Conservation (phyloP, 2,797 vertebrate genomes). For the Enteromius paludinosus region DNA sequence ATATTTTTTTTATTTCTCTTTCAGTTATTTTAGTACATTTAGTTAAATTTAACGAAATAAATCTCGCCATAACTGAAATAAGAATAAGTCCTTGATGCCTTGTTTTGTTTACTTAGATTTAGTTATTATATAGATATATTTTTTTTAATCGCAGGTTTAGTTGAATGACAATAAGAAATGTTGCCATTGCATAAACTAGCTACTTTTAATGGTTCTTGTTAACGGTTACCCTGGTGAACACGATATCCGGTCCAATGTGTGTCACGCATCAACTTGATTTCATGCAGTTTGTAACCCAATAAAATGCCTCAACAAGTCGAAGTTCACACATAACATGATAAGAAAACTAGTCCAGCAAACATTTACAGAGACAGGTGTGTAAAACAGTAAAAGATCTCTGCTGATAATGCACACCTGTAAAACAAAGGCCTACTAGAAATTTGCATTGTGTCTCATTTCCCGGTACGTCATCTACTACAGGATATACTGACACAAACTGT, state of each 20-base stretch:
- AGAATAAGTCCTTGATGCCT: no score
- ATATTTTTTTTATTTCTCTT: no score
- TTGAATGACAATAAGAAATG: no score
- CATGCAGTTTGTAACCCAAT: background rate
- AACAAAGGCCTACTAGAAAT: background rate
- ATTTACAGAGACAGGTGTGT: background rate
- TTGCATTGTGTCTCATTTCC: slow-evolving; percentile 14
- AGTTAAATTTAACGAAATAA: no score
- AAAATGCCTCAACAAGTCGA: background rate
- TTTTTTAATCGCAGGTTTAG: background rate
- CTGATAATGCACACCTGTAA: background rate
- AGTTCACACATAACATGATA: background rate
- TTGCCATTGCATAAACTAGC: background rate
- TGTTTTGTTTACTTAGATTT: background rate
- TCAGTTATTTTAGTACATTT: no score
- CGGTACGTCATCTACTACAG: background rate
- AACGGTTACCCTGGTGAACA: background rate
- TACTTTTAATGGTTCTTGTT: background rate
- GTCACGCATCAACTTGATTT: background rate
- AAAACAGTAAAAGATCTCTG: background rate
- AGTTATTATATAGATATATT: background rate
- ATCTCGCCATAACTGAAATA: no score
- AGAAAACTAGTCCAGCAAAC: background rate
- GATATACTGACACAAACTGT: slow-evolving; percentile 31
- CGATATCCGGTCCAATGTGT: background rate